phyloP scores from a whole-genome alignment of 2,888 invertebrate genomes.

The Tromatobia lineatoria region DNA sequence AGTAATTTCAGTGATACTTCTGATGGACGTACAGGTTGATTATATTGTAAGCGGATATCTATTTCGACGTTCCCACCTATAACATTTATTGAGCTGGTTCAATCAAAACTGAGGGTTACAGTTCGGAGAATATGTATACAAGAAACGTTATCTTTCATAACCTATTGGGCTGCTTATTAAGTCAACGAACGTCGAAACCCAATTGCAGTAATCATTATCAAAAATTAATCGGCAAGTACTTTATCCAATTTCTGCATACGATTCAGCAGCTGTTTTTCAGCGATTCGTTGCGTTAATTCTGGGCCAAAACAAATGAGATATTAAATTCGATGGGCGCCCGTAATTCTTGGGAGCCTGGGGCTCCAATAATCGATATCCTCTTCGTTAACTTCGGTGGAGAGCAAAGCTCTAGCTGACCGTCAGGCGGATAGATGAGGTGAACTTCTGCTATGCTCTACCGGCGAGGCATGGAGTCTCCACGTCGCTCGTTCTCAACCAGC shows the following conservation, averaged over 20 bases:
- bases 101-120: too few relatives aligned
- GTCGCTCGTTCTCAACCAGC: slow-evolving; percentile 7
- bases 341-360: slow-evolving; percentile 30
- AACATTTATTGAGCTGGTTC: neutral
- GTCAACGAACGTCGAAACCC: too few relatives aligned
- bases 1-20: neutral
- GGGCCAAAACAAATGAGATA: slow-evolving; percentile 23
- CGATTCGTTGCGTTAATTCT: neutral
- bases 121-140: too few relatives aligned
- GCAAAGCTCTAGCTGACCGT: neutral
- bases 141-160: too few relatives aligned
- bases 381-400: slow-evolving; percentile 19
- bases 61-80: neutral
- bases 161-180: too few relatives aligned
- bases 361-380: slow-evolving; percentile 40
- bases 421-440: slow-evolving; percentile 32
- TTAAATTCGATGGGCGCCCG: slow-evolving; percentile 43
- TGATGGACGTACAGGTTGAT: neutral
- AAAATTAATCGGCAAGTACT: neutral
- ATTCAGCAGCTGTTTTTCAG: neutral
- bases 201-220: too few relatives aligned
- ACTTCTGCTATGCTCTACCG: slow-evolving; percentile 61
- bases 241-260: neutral
- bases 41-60: neutral
- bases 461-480: slow-evolving; percentile 15